phyloP scores from a whole-genome alignment of 2,797 vertebrate genomes.

The Schizothorax lantsangensis region DNA sequence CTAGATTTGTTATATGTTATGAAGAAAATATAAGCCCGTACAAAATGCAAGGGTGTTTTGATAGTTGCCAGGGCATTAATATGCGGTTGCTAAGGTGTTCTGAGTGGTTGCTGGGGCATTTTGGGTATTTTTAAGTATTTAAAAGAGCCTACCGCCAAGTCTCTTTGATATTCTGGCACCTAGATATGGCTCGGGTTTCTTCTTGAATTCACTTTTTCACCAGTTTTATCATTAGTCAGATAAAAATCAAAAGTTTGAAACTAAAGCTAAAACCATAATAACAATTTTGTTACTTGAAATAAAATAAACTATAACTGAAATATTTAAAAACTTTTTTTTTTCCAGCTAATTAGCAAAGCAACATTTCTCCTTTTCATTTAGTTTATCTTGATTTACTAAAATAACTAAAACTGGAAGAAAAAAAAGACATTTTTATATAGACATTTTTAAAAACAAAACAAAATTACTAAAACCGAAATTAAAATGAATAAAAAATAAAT shows the following conservation, averaged over 20 bases:
- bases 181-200: not conserved
- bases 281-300: not conserved
- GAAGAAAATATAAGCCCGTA: not conserved
- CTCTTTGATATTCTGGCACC: not conserved
- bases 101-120: conserved; percentile 2
- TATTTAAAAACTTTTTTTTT: not conserved
- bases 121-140: not conserved
- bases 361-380: not conserved
- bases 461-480: too few relatives aligned
- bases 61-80: not conserved
- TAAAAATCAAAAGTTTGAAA: not conserved
- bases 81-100: conserved; percentile 16
- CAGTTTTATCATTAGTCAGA: not conserved
- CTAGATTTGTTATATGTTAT: not conserved
- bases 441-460: too few relatives aligned
- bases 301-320: not conserved
- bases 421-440: too few relatives aligned
- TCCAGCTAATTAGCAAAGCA: not conserved
- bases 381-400: too few relatives aligned
- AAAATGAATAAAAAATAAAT: too few relatives aligned
- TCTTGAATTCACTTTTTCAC: not conserved
- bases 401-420: too few relatives aligned
- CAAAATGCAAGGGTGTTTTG: not conserved
- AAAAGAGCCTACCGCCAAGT: not conserved
- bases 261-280: not conserved